Percentiles rank a stretch among this genome's conserved stretches.
Conservation (phyloP, 92 coral and sea anemone species). For the Zoanthus solanderi region DNA sequence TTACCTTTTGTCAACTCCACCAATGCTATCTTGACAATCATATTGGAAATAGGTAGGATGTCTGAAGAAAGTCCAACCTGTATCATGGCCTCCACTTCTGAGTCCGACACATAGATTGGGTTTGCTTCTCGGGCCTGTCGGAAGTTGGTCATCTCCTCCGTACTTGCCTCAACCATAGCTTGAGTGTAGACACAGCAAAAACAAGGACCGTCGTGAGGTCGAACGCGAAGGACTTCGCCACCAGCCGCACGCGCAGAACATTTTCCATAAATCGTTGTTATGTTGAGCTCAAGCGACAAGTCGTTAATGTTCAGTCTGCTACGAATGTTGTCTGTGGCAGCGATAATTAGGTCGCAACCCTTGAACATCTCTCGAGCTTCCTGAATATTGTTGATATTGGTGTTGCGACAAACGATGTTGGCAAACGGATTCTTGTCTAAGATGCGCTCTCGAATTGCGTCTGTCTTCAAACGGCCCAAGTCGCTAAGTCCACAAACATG, state of each 20-base stretch:
- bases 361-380: constrained; percentile 79
- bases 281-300: constrained; percentile 77
- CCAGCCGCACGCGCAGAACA: constrained; percentile 98
- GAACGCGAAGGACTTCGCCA: constrained; percentile 87
- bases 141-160: constrained; percentile 85
- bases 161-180: constrained; percentile 78
- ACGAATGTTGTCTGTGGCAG: constrained; percentile 95
- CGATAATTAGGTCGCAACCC: constrained; percentile 89
- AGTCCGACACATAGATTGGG: constrained; percentile 89
- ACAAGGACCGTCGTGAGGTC: constrained; percentile 88
- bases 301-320: constrained; percentile 91
- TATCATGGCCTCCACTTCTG: constrained; percentile 84
- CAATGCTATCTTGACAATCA: constrained; percentile 89
- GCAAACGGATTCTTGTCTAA: constrained; percentile 94
- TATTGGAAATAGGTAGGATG: constrained; percentile 85
- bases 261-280: constrained; percentile 86
- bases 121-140: constrained; percentile 95
- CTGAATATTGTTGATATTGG: constrained; percentile 80
- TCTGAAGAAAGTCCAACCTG: constrained; percentile 97
- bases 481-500: constrained; percentile 91
- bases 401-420: constrained; percentile 70
- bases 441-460: constrained; percentile 87
- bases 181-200: constrained; percentile 87
- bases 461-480: constrained; percentile 91
- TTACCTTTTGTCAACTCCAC: constrained; percentile 91